Evolutionary conservation across 2,113 vertebrate genomes (phyloP).

Genomic region (Callipepla californica): DNA sequence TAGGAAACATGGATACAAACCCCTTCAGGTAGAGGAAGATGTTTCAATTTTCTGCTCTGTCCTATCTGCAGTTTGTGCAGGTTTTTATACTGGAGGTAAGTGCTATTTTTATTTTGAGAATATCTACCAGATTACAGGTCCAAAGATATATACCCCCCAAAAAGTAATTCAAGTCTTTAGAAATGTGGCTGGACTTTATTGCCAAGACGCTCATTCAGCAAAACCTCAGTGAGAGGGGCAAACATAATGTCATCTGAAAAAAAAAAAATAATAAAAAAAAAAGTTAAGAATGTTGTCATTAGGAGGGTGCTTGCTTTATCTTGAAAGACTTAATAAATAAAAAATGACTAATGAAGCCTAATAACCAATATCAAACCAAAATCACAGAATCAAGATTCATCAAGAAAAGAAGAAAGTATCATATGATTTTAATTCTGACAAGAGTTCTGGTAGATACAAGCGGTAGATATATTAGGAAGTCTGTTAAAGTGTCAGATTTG

Average conservation of each 20-base stretch:
- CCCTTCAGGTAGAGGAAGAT: not conserved
- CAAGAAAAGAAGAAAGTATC: not conserved
- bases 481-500: not conserved
- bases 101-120: not conserved
- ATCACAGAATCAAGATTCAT: slow-evolving; percentile 18
- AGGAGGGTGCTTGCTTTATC: not conserved
- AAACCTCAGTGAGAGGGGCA: not conserved
- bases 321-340: not conserved
- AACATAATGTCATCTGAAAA: not conserved
- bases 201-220: not conserved
- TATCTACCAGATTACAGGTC: not conserved
- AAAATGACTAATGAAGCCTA: not conserved
- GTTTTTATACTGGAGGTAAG: not conserved
- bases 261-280: not conserved
- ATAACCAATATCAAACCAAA: slow-evolving; percentile 32
- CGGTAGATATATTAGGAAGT: not conserved
- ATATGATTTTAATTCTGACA: not conserved
- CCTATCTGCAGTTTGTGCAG: not conserved
- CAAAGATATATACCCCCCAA: not conserved
- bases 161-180: not conserved
- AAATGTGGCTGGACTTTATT: not conserved
- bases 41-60: not conserved
- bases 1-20: not conserved
- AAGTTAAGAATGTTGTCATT: not conserved
- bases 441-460: not conserved